These are phyloP conservation scores for Sandelia bainsii DNA, from an alignment of 2,797 vertebrate genomes.

Conservation along the genomic window DNA sequence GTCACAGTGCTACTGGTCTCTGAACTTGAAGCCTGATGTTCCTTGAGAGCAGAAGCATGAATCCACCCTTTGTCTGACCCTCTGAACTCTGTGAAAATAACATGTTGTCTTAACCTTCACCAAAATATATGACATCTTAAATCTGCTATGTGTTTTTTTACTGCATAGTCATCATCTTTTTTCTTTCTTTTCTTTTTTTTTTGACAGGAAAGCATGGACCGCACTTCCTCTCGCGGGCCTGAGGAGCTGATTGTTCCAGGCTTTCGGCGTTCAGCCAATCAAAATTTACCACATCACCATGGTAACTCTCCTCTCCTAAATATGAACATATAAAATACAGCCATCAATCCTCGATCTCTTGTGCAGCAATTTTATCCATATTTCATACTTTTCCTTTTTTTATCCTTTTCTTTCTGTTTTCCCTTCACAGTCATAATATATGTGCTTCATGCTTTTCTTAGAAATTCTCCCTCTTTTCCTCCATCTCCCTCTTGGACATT, in stretches of 20 bases:
- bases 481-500: constrained; percentile 50
- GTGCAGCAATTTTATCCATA: constrained; percentile 8
- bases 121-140: constrained; percentile 31
- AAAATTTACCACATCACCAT: constrained; percentile 86
- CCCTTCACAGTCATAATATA: constrained; percentile 18
- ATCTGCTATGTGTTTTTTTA: constrained; percentile 22
- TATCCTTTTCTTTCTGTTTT: constrained; percentile 19
- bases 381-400: constrained; percentile 34
- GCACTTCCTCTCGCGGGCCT: constrained; percentile 82
- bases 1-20: constrained; percentile 41
- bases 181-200: constrained; percentile 51
- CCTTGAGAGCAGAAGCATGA: constrained; percentile 54
- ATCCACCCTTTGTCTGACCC: constrained; percentile 31
- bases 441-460: constrained; percentile 43
- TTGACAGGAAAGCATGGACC: constrained; percentile 92
- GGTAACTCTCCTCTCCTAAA: constrained; percentile 79
- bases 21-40: constrained; percentile 56
- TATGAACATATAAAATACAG: constrained; percentile 8
- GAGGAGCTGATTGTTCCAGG: constrained; percentile 85
- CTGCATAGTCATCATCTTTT: not conserved
- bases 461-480: constrained; percentile 26
- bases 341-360: not conserved
- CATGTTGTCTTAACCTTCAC: constrained; percentile 9
- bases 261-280: constrained; percentile 85
- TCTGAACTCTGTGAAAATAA: constrained; percentile 48